Evolutionary conservation across 2,113 vertebrate species (phyloP), one percentile per base, ranked within the genome.

Genomic region (Acrocephalus kingi): DNA sequence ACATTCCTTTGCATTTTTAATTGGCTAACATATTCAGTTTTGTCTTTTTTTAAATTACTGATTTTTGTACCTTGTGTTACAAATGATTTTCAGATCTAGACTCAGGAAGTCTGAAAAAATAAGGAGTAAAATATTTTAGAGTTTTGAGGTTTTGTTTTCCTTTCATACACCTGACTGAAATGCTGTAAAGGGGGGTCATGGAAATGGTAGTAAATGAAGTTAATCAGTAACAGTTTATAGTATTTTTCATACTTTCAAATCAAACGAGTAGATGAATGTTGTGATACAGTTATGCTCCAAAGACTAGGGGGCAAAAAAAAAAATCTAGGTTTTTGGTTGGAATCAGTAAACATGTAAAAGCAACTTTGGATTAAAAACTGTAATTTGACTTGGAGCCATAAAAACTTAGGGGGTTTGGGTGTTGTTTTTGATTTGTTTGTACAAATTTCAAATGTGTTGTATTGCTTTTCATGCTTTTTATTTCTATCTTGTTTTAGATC

Each of bases 141-240:
- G 39, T 76, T 85, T 6, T 61, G 59, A 35, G 33, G 5, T 69
- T 41, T 54, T 68, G 7, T 37, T 90, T 85, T 92, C 72, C 20
- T 89, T 79, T 46, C 17, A 1, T 91, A 8, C 20, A 18, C 24
- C 5, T 39, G 15, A 49, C 3, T 62, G 46, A 82, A 41, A 79
- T 73, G 43, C 71, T 71, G 48, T 51, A 28, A 81, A 87, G 31
- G 19, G 31, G 19, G 10, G 3, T 58, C n/a, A 39, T 51, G 59
- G 59, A 55, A 91, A 39, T 23, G 56, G 33, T 43, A 46, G 43
- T 77, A 84, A 93, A 66, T 39, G 64, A n/a, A 63, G 87, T 91
- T 94, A 88, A 96, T 94, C 59, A 90, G 59, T 95, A 91, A 83
- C 43, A 10, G 20, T 91, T 94, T 80, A 77, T 88, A n/a, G 46